Percentiles rank a stretch among this genome's conserved stretches.
Evolutionary conservation across 2,113 vertebrate species (phyloP).

Genomic region (Cariama cristata): DNA sequence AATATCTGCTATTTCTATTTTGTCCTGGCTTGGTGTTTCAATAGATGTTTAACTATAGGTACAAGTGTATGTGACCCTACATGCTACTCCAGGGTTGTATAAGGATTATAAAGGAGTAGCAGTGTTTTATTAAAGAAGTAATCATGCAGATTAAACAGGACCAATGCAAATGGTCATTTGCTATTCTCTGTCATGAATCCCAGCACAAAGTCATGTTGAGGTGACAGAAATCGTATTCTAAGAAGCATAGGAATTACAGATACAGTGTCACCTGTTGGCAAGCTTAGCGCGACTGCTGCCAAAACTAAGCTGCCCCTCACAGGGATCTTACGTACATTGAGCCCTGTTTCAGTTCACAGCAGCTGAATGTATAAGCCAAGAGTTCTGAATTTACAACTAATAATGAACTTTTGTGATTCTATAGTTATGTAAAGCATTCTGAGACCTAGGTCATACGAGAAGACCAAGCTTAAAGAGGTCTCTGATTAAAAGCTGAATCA

Average conservation of each 20-base stretch:
- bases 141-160: background rate
- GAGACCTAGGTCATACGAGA: background rate
- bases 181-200: background rate
- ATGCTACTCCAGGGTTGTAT: background rate
- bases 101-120: background rate
- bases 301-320: background rate
- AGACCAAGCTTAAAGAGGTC: background rate
- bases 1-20: background rate
- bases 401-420: background rate
- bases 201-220: background rate
- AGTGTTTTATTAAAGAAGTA: background rate
- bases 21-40: background rate
- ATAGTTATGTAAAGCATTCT: background rate
- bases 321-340: background rate
- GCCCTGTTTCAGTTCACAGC: background rate
- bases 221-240: background rate
- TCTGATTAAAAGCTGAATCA: background rate
- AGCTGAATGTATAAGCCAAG: background rate
- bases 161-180: background rate
- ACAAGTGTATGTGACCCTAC: background rate
- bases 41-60: background rate
- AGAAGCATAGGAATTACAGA: background rate
- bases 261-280: background rate
- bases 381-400: background rate
- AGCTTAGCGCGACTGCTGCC: background rate